Evolutionary conservation across 2,113 vertebrate genomes (phyloP).

Genomic region (Crocuta crocuta): DNA sequence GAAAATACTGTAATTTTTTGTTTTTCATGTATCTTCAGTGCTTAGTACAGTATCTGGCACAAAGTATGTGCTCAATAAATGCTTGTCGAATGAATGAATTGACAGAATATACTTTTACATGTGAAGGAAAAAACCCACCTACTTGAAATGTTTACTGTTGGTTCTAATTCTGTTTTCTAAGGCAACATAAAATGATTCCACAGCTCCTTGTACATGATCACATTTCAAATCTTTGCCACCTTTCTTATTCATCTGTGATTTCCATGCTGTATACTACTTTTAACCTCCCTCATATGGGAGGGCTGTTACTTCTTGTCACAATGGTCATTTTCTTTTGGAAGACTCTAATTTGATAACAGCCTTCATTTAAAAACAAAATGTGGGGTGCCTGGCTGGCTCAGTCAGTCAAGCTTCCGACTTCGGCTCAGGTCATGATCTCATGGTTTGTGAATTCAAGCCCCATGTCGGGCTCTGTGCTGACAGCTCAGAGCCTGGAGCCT

Average conservation of each 20-base stretch:
- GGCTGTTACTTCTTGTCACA: background rate
- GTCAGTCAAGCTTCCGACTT: too few relatives aligned
- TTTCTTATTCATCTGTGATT: background rate
- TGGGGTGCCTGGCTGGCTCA: too few relatives aligned
- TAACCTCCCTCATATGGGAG: accelerated
- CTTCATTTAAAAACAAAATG: background rate
- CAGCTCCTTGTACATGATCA: background rate
- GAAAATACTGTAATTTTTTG: background rate
- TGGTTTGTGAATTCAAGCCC: too few relatives aligned
- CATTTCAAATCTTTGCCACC: background rate
- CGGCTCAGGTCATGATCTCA: too few relatives aligned
- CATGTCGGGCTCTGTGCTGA: too few relatives aligned
- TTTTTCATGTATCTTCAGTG: background rate
- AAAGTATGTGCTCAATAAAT: background rate
- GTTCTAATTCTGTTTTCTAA: background rate
- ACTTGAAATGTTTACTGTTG: background rate
- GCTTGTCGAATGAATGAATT: background rate
- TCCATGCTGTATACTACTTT: background rate
- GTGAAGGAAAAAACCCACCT: background rate
- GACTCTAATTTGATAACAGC: background rate
- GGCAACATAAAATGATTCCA: background rate
- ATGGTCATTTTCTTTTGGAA: background rate
- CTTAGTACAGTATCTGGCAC: background rate
- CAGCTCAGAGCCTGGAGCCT: background rate
- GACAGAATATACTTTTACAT: background rate